These are phyloP conservation scores for Hydrocynus forskahlii DNA, from an alignment of 2,797 vertebrate genomes.

Conservation along the genomic window DNA sequence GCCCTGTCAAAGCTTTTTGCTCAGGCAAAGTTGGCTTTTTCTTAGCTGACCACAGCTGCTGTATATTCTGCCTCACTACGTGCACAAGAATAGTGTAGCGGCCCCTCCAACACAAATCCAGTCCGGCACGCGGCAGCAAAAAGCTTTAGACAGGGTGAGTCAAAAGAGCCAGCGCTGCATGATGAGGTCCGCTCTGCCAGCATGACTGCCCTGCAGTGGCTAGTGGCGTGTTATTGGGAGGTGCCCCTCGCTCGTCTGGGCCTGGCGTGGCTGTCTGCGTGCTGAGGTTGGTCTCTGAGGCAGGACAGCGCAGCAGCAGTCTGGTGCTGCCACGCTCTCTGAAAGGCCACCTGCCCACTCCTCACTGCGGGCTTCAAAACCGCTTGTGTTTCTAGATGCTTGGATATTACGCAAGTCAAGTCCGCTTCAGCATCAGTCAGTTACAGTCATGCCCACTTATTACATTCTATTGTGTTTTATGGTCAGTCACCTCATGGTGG, in stretches of 20 bases:
- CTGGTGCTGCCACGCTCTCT: neutral
- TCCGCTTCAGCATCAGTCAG: neutral
- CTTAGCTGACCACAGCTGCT: neutral
- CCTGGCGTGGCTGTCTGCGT: slow-evolving; percentile 51
- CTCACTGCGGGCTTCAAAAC: neutral
- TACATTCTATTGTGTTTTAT: neutral
- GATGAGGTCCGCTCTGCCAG: slow-evolving; percentile 22
- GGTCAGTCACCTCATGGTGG: slow-evolving; percentile 26
- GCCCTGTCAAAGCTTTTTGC: slow-evolving; percentile 15
- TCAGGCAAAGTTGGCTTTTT: neutral
- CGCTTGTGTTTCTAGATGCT: neutral
- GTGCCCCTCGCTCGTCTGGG: slow-evolving; percentile 13
- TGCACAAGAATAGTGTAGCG: slow-evolving; percentile 12
- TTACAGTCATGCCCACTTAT: neutral
- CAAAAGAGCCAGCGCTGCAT: slow-evolving; percentile 46
- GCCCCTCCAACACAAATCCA: slow-evolving; percentile 6
- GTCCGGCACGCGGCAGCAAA: slow-evolving; percentile 31
- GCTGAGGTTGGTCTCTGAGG: slow-evolving; percentile 46
- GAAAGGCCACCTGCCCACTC: slow-evolving; percentile 1
- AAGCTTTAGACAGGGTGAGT: slow-evolving; percentile 39
- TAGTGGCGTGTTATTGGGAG: slow-evolving; percentile 19
- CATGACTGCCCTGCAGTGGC: slow-evolving; percentile 4
- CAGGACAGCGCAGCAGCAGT: slow-evolving; percentile 15
- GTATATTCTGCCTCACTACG: slow-evolving; percentile 15
- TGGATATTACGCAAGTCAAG: neutral